phyloP scores from a whole-genome alignment of 2,113 vertebrate species.

The Labeo catla region DNA sequence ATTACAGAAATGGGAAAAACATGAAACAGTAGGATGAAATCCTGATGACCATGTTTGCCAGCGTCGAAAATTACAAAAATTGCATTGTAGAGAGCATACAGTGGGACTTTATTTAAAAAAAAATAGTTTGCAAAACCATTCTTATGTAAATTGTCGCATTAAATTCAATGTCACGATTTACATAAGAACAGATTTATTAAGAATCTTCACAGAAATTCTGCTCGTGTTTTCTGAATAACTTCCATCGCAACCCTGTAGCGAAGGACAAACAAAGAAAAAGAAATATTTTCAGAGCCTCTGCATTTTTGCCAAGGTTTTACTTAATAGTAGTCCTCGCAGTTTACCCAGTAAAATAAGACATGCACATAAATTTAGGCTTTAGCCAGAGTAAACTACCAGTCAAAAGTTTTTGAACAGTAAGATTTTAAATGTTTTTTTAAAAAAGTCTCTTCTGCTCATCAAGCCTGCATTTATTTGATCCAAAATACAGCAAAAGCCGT shows the following conservation, averaged over 20 bases:
- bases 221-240: not conserved
- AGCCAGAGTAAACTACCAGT: not conserved
- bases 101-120: not conserved
- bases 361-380: not conserved
- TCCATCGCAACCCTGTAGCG: not conserved
- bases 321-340: not conserved
- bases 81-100: not conserved
- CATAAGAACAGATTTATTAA: not conserved
- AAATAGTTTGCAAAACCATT: not conserved
- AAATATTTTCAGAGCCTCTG: not conserved
- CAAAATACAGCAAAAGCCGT: no score
- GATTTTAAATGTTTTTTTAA: no score
- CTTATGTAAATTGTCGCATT: not conserved
- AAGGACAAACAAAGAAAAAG: not conserved
- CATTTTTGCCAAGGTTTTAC: not conserved
- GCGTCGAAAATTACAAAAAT: not conserved
- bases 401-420: no score
- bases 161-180: not conserved
- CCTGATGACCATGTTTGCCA: constrained; percentile 4
- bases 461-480: no score
- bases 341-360: no score
- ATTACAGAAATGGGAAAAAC: constrained; percentile 30
- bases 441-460: no score
- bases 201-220: not conserved
- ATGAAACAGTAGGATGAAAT: not conserved